Evolutionary conservation across 2,888 invertebrate species (phyloP), one percentile per base, ranked within the genome.

Genomic region (Eilema depressum): DNA sequence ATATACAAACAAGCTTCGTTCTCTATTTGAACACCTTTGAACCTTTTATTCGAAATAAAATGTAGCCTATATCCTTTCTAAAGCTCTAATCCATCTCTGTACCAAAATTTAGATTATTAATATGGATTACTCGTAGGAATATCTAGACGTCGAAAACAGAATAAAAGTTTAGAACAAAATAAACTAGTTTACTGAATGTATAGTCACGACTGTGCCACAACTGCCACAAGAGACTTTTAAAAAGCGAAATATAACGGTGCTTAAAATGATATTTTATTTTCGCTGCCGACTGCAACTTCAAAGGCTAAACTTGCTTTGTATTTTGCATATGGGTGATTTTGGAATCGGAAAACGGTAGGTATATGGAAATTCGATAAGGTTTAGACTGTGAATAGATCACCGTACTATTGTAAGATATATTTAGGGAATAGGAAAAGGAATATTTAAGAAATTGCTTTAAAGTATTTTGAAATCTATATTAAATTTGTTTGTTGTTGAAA

Each of bases 281-380:
- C 69, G 28, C 26, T 26, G 30, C 57, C 28, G 66, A 70, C 68
- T 69, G 72, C 62, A 71, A 74, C 70, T 77, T 74, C 70, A 70
- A 77, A 82, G 65, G 67, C 61, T 66, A 26, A 23, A 53, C 20
- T 53, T 70, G 69, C 70, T 53, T 80, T 71, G 71, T 70, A 77
- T 71, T 80, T 82, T 79, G 68, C 68, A 79, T 76, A 70, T 77
- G 56, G 61, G 63, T 60, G 64, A 60, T 59, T n/a, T 66, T 70
- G 66, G 75, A 68, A 80, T 68, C 56, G 47, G 57, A 72, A 76
- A 41, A 41, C 17, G 41, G 41, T 41, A 68, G 73, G 64, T 68
- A 74, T 81, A 69, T 71, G 56, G 37, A 63, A 37, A 69, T 47
- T 59, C 57, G 26, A 62, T 63, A 56, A n/a, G n/a, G 56, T 57